phyloP scores from a whole-genome alignment of 2,113 vertebrate species.

The Cyanoliseus patagonus region DNA sequence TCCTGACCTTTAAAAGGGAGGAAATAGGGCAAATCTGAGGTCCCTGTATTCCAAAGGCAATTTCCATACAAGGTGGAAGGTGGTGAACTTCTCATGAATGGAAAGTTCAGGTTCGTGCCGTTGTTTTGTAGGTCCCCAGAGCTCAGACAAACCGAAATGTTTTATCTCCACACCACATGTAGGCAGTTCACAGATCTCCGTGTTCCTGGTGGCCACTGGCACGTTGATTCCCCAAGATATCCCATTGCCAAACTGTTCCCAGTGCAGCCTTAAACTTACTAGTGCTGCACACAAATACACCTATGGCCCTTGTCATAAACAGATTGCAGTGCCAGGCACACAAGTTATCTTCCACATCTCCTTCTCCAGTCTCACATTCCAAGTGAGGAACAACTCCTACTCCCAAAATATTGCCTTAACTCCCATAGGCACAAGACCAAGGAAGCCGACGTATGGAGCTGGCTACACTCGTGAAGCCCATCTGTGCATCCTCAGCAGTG shows the following conservation, averaged over 20 bases:
- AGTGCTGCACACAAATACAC: not conserved
- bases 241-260: not conserved
- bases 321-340: not conserved
- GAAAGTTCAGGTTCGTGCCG: not conserved
- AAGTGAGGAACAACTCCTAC: not conserved
- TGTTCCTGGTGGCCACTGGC: not conserved
- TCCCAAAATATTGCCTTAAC: not conserved
- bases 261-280: not conserved
- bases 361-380: not conserved
- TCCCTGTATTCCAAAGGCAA: not conserved
- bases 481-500: not conserved
- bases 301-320: not conserved
- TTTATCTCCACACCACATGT: not conserved
- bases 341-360: not conserved
- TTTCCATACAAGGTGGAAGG: not conserved
- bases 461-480: not conserved
- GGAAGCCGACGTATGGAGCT: not conserved
- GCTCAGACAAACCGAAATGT: fast-evolving
- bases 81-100: not conserved
- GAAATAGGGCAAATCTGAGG: not conserved
- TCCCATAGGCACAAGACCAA: not conserved
- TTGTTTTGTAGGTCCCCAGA: not conserved
- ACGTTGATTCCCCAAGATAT: not conserved
- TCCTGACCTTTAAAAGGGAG: constrained; percentile 12
- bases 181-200: not conserved